Percentiles rank a stretch among this genome's conserved stretches.
Evolutionary conservation across 2,113 vertebrate species (phyloP).

Genomic region (Paedocypris sp.): DNA sequence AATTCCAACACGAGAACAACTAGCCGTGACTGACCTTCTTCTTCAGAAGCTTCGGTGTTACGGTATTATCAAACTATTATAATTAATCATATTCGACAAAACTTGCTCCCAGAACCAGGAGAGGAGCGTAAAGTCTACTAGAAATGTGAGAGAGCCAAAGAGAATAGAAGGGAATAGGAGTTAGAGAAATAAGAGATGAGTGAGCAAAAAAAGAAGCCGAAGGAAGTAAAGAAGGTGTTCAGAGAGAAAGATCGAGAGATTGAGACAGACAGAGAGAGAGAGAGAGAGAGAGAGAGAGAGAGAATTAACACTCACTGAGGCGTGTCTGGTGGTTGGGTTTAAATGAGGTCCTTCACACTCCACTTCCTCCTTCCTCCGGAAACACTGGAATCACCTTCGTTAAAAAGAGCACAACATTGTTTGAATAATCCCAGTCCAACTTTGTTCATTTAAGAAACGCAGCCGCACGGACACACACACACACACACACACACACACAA

Average conservation of each 20-base stretch:
- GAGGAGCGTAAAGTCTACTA: too few relatives aligned
- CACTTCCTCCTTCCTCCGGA: conserved; percentile 16
- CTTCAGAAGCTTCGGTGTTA: too few relatives aligned
- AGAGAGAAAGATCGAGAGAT: not conserved
- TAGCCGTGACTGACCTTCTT: too few relatives aligned
- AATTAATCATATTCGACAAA: too few relatives aligned
- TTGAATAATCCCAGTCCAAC: conserved; percentile 24
- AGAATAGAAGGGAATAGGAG: too few relatives aligned
- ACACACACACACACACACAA: not conserved
- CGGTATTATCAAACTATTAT: too few relatives aligned
- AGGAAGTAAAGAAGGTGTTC: too few relatives aligned
- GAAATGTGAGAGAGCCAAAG: too few relatives aligned
- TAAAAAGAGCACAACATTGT: conserved; percentile 17
- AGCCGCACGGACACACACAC: not conserved
- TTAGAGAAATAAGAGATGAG: too few relatives aligned
- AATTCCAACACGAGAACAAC: too few relatives aligned
- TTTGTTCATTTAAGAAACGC: conserved; percentile 13
- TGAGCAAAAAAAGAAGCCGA: too few relatives aligned
- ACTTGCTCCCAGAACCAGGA: too few relatives aligned
- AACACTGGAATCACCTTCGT: conserved; percentile 27
- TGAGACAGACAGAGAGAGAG: not conserved
- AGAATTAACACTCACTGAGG: conserved; percentile 17
- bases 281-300: not conserved
- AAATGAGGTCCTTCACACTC: conserved; percentile 26
- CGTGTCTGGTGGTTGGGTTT: conserved; percentile 18